These are phyloP conservation scores for Malurus melanocephalus DNA, from an alignment of 2,113 vertebrate species.

Conservation along the genomic window DNA sequence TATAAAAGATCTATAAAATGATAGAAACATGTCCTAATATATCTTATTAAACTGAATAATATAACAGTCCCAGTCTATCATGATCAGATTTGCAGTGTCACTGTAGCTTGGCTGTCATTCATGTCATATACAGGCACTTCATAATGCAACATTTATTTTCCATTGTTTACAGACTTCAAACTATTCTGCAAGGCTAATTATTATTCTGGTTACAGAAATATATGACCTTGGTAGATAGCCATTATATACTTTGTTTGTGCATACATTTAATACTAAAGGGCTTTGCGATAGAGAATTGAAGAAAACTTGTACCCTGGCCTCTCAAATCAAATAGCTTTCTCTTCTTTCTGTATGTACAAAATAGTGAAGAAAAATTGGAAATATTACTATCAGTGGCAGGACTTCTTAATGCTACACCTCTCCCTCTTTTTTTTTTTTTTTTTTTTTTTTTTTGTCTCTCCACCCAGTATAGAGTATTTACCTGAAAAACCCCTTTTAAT, in stretches of 20 bases:
- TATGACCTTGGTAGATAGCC: background rate
- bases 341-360: background rate
- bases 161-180: background rate
- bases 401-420: background rate
- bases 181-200: background rate
- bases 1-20: background rate
- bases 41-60: background rate
- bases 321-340: background rate
- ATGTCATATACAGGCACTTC: background rate
- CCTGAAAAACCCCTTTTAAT: background rate
- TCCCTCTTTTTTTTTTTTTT: background rate
- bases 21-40: background rate
- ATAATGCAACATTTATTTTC: background rate
- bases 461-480: background rate
- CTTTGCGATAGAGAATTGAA: background rate
- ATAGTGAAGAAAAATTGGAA: background rate
- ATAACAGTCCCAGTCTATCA: background rate
- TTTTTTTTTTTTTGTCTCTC: too few relatives aligned
- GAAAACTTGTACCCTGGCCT: background rate
- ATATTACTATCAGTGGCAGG: background rate
- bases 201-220: background rate
- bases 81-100: background rate
- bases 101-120: background rate
- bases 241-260: background rate
- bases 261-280: background rate